phyloP scores from a whole-genome alignment of 2,113 vertebrate species.

The Boleophthalmus pectinirostris region DNA sequence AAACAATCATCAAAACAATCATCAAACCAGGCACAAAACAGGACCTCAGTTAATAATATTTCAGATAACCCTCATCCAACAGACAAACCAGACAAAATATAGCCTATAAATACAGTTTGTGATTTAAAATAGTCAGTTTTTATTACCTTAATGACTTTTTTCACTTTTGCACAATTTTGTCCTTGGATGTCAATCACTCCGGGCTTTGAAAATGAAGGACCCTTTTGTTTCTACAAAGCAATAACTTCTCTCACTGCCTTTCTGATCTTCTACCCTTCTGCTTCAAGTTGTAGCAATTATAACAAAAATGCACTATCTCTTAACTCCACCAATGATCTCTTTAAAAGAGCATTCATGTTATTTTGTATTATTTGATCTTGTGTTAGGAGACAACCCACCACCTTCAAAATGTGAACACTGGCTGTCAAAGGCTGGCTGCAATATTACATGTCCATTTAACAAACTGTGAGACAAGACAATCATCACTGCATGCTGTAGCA shows the following conservation, averaged over 20 bases:
- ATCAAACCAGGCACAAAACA: slow-evolving; percentile 57
- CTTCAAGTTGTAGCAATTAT: slow-evolving; percentile 44
- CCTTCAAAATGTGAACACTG: slow-evolving; percentile 34
- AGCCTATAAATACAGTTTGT: not conserved
- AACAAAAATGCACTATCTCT: slow-evolving; percentile 66
- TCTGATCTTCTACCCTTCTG: slow-evolving; percentile 40
- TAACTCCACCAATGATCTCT: slow-evolving; percentile 33
- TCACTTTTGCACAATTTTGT: slow-evolving; percentile 71
- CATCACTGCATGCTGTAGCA: slow-evolving; percentile 45
- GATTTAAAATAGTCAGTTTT: slow-evolving; percentile 18
- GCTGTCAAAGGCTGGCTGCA: slow-evolving; percentile 60
- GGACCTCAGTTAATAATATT: slow-evolving; percentile 47
- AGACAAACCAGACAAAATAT: not conserved
- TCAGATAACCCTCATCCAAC: slow-evolving; percentile 17
- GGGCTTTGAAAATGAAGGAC: slow-evolving; percentile 65
- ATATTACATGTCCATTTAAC: slow-evolving; percentile 63
- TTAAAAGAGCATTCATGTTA: slow-evolving; percentile 13
- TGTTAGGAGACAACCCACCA: slow-evolving; percentile 18
- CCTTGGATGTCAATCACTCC: slow-evolving; percentile 52
- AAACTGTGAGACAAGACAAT: slow-evolving; percentile 75
- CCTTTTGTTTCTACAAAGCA: slow-evolving; percentile 65
- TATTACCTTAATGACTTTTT: slow-evolving; percentile 30
- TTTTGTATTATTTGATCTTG: slow-evolving; percentile 16
- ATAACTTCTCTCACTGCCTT: slow-evolving; percentile 69
- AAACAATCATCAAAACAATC: slow-evolving; percentile 72